phyloP scores from a whole-genome alignment of 2,888 invertebrate species.

The Stratiomys singularior region DNA sequence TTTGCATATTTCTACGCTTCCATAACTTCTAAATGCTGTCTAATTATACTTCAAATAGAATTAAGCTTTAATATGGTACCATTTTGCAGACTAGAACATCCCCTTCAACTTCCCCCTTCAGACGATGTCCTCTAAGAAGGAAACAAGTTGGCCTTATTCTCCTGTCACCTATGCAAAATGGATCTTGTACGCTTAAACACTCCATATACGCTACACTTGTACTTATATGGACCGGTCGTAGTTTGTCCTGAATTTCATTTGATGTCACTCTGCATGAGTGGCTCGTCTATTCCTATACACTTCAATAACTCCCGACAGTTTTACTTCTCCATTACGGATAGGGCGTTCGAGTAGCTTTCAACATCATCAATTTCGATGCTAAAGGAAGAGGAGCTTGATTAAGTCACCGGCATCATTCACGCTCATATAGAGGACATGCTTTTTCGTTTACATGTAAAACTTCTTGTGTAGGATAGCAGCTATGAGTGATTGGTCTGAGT shows the following conservation, averaged over 20 bases:
- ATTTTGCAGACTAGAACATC: too few relatives aligned
- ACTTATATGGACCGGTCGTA: not conserved
- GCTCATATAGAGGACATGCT: not conserved
- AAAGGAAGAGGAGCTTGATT: constrained; percentile 5
- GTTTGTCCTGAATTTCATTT: not conserved
- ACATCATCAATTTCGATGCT: constrained; percentile 6
- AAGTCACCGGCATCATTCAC: constrained; percentile 6
- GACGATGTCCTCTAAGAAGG: not conserved
- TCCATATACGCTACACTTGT: not conserved
- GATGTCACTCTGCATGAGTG: not conserved
- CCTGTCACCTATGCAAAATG: not conserved
- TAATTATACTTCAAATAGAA: not conserved
- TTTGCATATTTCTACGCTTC: too few relatives aligned
- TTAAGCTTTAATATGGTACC: too few relatives aligned
- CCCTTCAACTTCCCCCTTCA: not conserved
- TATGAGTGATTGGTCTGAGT: not conserved
- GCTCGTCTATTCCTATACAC: not conserved
- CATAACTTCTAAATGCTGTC: too few relatives aligned
- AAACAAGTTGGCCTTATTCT: not conserved
- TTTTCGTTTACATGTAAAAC: not conserved
- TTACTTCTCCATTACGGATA: not conserved
- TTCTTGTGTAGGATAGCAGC: not conserved
- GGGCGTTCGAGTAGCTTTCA: not conserved
- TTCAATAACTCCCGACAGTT: not conserved
- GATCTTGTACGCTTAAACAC: not conserved